These are phyloP conservation scores for Saccopteryx bilineata DNA, from an alignment of 2,113 vertebrate genomes.

Conservation along the genomic window DNA sequence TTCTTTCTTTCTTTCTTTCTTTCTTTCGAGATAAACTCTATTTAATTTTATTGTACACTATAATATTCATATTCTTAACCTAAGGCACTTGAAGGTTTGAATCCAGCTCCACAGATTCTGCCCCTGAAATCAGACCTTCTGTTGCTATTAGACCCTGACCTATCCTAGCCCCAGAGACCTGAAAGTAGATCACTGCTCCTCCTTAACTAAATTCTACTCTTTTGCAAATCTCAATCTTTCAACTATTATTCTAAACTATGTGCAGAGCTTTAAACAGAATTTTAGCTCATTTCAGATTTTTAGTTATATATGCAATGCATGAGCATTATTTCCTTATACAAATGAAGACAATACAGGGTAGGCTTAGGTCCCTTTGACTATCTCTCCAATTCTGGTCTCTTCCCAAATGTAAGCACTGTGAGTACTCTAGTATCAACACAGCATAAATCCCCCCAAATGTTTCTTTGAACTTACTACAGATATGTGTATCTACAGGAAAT, in stretches of 20 bases:
- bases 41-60: conserved; percentile 1
- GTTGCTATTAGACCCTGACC: neutral
- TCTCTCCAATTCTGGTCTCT: neutral
- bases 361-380: neutral
- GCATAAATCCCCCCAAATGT: conserved; percentile 4
- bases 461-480: neutral
- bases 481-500: neutral
- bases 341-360: neutral
- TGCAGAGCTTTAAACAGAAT: neutral
- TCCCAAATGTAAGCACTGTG: neutral
- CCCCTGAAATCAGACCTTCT: neutral
- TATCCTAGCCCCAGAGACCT: neutral
- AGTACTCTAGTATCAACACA: neutral
- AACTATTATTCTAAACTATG: neutral
- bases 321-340: conserved; percentile 17
- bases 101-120: neutral
- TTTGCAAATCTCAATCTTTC: neutral
- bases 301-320: neutral
- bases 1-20: too few relatives aligned
- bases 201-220: neutral
- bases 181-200: neutral
- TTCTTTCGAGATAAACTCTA: too few relatives aligned
- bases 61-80: neutral
- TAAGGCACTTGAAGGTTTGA: neutral
- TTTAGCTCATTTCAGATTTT: conserved; percentile 41